Conservation (phyloP, 1,140 invertebrate species). For the Leptopilina boulardi region DNA sequence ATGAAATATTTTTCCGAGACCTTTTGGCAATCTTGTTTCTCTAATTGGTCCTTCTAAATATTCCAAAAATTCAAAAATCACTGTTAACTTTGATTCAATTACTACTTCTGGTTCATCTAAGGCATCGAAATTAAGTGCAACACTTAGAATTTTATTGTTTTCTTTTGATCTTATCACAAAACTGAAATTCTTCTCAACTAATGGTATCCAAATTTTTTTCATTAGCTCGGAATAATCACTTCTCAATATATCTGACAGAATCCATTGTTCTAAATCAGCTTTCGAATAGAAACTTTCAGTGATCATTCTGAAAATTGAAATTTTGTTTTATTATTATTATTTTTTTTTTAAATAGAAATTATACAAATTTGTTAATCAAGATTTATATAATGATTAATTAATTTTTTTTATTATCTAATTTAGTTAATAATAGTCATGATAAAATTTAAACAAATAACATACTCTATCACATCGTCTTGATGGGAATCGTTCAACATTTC, state of each 20-base stretch:
- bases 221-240: slow-evolving; percentile 83
- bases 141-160: slow-evolving; percentile 77
- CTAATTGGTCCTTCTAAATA: slow-evolving; percentile 84
- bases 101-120: slow-evolving; percentile 85
- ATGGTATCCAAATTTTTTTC: slow-evolving; percentile 80
- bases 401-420: background rate
- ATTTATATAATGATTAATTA: too few relatives aligned
- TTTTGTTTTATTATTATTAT: slow-evolving; percentile 36
- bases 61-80: slow-evolving; percentile 89
- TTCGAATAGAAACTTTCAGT: slow-evolving; percentile 89
- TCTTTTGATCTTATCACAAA: slow-evolving; percentile 79
- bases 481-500: slow-evolving; percentile 80
- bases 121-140: slow-evolving; percentile 87
- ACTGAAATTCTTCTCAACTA: slow-evolving; percentile 83
- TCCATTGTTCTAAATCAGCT: slow-evolving; percentile 87
- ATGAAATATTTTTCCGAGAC: slow-evolving; percentile 84
- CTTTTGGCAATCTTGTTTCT: slow-evolving; percentile 79
- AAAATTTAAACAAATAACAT: slow-evolving; percentile 50
- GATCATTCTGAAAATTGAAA: slow-evolving; percentile 81
- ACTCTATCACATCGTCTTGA: slow-evolving; percentile 79
- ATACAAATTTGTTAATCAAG: too few relatives aligned
- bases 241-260: slow-evolving; percentile 80
- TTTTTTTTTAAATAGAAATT: too few relatives aligned
- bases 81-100: slow-evolving; percentile 80
- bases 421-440: background rate